Percentiles rank a stretch among this genome's conserved stretches.
Conservation (phyloP, 2,888 invertebrate species). For the Lasioglossum figueresi region DNA sequence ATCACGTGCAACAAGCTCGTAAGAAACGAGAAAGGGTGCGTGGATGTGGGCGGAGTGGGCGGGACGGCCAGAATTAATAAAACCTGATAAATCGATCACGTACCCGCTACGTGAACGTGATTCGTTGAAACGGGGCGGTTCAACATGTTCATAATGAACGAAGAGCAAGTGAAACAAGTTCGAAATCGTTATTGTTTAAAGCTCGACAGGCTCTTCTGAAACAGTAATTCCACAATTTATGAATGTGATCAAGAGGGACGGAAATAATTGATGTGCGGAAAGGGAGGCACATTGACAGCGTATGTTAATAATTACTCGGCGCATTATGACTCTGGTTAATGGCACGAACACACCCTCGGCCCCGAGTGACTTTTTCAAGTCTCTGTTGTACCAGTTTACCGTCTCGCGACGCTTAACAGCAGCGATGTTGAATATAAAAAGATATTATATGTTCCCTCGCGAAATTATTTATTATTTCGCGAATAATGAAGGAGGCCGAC, state of each 20-base stretch:
- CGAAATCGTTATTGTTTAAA: slow-evolving; percentile 12
- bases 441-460: neutral
- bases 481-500: neutral
- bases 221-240: slow-evolving; percentile 33
- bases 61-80: slow-evolving; percentile 32
- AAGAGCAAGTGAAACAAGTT: neutral
- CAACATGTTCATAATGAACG: slow-evolving; percentile 19
- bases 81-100: slow-evolving; percentile 31
- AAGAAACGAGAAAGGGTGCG: neutral
- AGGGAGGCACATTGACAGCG: neutral
- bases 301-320: slow-evolving; percentile 11
- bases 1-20: neutral
- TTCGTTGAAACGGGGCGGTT: neutral
- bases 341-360: neutral
- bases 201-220: neutral
- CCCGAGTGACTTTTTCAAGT: slow-evolving; percentile 1
- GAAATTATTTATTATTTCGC: slow-evolving; percentile 20
- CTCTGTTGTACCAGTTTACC: neutral
- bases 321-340: neutral
- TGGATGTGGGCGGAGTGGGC: neutral
- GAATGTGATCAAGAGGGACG: neutral
- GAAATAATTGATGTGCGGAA: neutral
- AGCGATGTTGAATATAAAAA: neutral
- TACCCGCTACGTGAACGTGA: slow-evolving; percentile 2
- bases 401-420: neutral